phyloP scores from a whole-genome alignment of 2,888 invertebrate genomes.

The Ctenicera cuprea region DNA sequence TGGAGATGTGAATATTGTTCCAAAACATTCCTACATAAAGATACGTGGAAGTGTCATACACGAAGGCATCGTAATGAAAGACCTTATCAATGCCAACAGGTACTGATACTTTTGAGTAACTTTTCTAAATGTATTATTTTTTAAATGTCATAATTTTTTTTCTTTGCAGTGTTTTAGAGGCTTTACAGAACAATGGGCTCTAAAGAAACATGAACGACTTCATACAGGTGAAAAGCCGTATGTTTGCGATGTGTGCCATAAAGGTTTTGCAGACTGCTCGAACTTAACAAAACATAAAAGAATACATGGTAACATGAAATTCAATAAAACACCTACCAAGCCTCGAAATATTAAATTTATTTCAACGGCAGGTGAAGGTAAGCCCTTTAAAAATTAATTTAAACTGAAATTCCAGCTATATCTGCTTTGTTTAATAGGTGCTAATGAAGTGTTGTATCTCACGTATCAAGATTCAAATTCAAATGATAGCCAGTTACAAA shows the following conservation, averaged over 20 bases:
- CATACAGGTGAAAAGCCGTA: conserved; percentile 84
- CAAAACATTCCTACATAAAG: conserved; percentile 78
- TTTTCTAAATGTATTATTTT: neutral
- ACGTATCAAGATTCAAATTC: conserved; percentile 73
- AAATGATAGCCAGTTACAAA: conserved; percentile 66
- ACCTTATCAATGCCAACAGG: conserved; percentile 78
- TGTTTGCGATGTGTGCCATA: conserved; percentile 81
- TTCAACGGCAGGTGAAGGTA: conserved; percentile 53
- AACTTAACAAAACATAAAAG: conserved; percentile 83
- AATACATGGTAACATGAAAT: conserved; percentile 60
- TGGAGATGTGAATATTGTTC: conserved; percentile 77
- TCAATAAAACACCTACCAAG: conserved; percentile 29
- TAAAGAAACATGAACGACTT: conserved; percentile 79
- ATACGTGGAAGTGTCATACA: conserved; percentile 80
- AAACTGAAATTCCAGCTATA: neutral
- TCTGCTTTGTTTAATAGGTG: conserved; percentile 38
- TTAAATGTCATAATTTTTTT: neutral
- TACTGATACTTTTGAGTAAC: conserved; percentile 56
- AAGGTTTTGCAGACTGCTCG: conserved; percentile 85
- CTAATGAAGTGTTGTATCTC: conserved; percentile 73
- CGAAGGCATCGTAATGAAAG: conserved; percentile 80
- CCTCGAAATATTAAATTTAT: conserved; percentile 54
- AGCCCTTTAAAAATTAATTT: neutral
- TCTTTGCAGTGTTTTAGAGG: conserved; percentile 72
- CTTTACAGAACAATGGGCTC: conserved; percentile 81